phyloP scores from a whole-genome alignment of 2,113 vertebrate species.

The Lepisosteus oculatus region DNA sequence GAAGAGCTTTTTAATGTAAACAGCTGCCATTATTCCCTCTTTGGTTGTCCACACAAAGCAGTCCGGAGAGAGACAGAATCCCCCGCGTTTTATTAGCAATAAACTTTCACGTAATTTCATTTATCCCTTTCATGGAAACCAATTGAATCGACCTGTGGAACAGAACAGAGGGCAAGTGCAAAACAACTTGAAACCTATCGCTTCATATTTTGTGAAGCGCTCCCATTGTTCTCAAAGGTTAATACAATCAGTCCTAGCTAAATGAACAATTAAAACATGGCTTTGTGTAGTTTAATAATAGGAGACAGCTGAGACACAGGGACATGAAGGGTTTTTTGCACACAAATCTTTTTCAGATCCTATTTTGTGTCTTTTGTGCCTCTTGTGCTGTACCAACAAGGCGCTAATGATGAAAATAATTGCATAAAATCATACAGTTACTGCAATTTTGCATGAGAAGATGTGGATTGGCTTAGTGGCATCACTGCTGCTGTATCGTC shows the following conservation, averaged over 20 bases:
- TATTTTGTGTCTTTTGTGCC: neutral
- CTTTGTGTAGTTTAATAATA: slow-evolving; percentile 5
- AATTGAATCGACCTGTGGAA: slow-evolving; percentile 27
- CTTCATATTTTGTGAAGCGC: neutral
- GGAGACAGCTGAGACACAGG: neutral
- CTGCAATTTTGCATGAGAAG: no score
- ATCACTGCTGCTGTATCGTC: no score
- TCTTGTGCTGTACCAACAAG: neutral
- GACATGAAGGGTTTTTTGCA: neutral
- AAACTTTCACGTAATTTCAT: slow-evolving; percentile 36
- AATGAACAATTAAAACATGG: slow-evolving; percentile 8
- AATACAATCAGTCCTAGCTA: slow-evolving; percentile 19
- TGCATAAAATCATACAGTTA: no score
- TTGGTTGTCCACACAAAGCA: slow-evolving; percentile 24
- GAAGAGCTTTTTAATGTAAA: slow-evolving; percentile 42
- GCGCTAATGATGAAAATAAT: no score
- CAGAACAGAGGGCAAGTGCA: slow-evolving; percentile 11
- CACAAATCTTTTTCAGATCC: neutral
- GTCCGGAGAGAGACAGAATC: slow-evolving; percentile 53
- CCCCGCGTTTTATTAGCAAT: slow-evolving; percentile 29
- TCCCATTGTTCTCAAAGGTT: slow-evolving; percentile 4
- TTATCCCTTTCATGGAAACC: slow-evolving; percentile 19
- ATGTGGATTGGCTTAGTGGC: no score
- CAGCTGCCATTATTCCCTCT: slow-evolving; percentile 41
- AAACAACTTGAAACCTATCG: neutral